phyloP scores from a whole-genome alignment of 2,888 invertebrate genomes.

The Patella caerulea region DNA sequence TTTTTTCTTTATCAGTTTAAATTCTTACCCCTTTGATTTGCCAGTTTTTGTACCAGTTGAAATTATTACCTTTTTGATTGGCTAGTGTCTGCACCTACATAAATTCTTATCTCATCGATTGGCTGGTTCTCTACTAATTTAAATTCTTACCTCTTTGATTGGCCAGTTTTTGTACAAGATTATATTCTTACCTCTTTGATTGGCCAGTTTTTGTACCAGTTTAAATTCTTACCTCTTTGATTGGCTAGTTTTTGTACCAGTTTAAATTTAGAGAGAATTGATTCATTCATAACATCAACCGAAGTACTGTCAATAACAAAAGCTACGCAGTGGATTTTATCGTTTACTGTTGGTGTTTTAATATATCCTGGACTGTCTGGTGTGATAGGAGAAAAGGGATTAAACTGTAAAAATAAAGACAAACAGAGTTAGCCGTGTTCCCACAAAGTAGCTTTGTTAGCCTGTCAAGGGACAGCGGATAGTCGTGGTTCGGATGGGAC shows the following conservation, averaged over 20 bases:
- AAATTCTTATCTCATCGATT: too few species aligned
- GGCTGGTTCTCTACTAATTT: slow-evolving; percentile 33
- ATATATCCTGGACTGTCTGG: slow-evolving; percentile 40
- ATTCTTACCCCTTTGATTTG: too few species aligned
- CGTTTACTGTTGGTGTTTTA: slow-evolving; percentile 37
- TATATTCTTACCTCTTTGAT: too few species aligned
- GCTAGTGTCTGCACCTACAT: slow-evolving; percentile 5
- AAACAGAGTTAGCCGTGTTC: too few species aligned
- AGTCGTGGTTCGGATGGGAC: too few species aligned
- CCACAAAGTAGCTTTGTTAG: too few species aligned
- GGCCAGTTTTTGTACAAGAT: slow-evolving; percentile 11
- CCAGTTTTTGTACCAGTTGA: slow-evolving; percentile 32
- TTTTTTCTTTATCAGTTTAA: slow-evolving; percentile 9
- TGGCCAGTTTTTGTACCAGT: slow-evolving; percentile 25
- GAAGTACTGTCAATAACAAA: slow-evolving; percentile 46
- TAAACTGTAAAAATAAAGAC: slow-evolving; percentile 29
- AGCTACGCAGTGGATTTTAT: slow-evolving; percentile 49
- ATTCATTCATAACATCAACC: slow-evolving; percentile 39
- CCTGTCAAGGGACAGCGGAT: too few species aligned
- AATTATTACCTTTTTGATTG: slow-evolving; percentile 46
- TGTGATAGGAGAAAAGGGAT: slow-evolving; percentile 35
- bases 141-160: slow-evolving; percentile 46
- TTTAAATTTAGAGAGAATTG: slow-evolving; percentile 44
- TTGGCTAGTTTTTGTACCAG: slow-evolving; percentile 36
- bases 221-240: slow-evolving; percentile 47